phyloP scores from a whole-genome alignment of 92 coral and sea anemone species.

The Actinostola sp. region DNA sequence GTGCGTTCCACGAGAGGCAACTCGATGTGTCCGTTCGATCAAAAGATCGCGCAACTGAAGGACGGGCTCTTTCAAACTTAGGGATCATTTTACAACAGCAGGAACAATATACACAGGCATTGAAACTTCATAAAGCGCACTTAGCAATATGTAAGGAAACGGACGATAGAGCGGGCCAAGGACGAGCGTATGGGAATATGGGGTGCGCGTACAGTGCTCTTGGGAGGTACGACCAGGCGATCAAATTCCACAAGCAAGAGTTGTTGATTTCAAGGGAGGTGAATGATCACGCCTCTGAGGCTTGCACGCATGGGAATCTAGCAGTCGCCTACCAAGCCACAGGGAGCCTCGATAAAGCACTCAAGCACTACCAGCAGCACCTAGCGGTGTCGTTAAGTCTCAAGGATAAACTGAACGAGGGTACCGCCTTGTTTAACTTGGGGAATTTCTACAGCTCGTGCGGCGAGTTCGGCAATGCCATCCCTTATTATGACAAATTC shows the following conservation, averaged over 20 bases:
- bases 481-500: slow-evolving; percentile 88
- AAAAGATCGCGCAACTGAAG: slow-evolving; percentile 92
- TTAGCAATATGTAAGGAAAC: slow-evolving; percentile 92
- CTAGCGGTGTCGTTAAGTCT: slow-evolving; percentile 76
- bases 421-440: slow-evolving; percentile 85
- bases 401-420: slow-evolving; percentile 85
- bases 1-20: slow-evolving; percentile 83
- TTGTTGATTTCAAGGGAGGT: slow-evolving; percentile 93
- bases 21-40: slow-evolving; percentile 83
- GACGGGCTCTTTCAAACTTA: slow-evolving; percentile 91
- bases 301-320: slow-evolving; percentile 96
- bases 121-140: slow-evolving; percentile 91
- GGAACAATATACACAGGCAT: slow-evolving; percentile 80
- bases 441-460: slow-evolving; percentile 97
- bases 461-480: slow-evolving; percentile 83
- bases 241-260: slow-evolving; percentile 95
- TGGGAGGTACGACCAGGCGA: slow-evolving; percentile 92
- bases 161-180: slow-evolving; percentile 98
- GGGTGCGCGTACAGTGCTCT: slow-evolving; percentile 98
- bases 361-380: slow-evolving; percentile 94
- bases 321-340: slow-evolving; percentile 98
- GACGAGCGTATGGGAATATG: slow-evolving; percentile 99
- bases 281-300: slow-evolving; percentile 88
- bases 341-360: slow-evolving; percentile 89
- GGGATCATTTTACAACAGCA: slow-evolving; percentile 95